A percentile compares a stretch with the other conserved stretches of the same genome.
Evolutionary conservation across 2,888 invertebrate species (phyloP).

Genomic region (Dioctria rufipes): DNA sequence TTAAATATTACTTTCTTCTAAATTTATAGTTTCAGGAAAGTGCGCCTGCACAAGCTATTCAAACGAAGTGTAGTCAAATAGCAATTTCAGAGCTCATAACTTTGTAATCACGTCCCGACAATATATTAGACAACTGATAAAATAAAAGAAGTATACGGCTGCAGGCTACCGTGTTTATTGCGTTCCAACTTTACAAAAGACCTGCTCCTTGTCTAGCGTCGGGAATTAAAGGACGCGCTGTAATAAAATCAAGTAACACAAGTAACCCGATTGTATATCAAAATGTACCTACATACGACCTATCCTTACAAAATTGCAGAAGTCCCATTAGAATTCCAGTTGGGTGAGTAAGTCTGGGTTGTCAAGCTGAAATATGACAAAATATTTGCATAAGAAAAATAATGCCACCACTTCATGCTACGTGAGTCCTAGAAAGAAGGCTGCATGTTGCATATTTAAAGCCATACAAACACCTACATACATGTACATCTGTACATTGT

Average conservation of each 20-base stretch:
- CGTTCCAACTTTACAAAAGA: neutral
- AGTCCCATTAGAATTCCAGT: slow-evolving; percentile 19
- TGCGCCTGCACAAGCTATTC: too few relatives aligned
- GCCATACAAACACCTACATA: neutral
- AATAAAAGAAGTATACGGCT: slow-evolving; percentile 18
- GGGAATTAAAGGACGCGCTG: slow-evolving; percentile 24
- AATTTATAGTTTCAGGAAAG: too few relatives aligned
- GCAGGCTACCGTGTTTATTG: slow-evolving; percentile 2
- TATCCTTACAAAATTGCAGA: neutral
- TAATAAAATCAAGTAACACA: slow-evolving; percentile 17
- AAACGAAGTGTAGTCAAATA: too few relatives aligned
- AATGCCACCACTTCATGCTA: slow-evolving; percentile 41
- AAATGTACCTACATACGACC: neutral
- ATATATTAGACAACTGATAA: slow-evolving; percentile 26
- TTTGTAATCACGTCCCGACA: slow-evolving; percentile 23
- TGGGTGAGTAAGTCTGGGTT: slow-evolving; percentile 4
- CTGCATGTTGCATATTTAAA: slow-evolving; percentile 44
- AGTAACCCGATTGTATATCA: slow-evolving; percentile 12
- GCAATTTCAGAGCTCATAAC: neutral
- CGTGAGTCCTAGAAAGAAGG: slow-evolving; percentile 23
- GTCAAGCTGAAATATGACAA: slow-evolving; percentile 49
- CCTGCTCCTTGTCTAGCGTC: neutral
- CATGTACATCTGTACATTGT: too few relatives aligned
- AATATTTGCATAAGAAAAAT: slow-evolving; percentile 54
- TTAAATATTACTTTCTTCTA: too few relatives aligned